Evolutionary conservation across 2,888 invertebrate genomes (phyloP), one percentile per base, ranked within the genome.

Genomic region (Acanthopleura granulata): DNA sequence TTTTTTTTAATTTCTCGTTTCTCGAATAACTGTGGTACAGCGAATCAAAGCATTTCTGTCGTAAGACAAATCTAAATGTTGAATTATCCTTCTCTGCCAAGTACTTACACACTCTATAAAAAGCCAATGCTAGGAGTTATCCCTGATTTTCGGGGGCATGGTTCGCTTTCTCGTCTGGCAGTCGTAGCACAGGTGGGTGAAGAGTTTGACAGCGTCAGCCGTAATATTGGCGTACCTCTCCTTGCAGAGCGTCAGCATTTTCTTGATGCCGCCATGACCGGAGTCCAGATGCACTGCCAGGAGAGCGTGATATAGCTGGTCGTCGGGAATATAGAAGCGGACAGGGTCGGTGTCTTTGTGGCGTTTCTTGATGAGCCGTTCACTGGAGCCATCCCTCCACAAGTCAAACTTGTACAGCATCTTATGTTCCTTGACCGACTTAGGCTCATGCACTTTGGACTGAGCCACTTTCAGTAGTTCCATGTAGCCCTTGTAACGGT

Each of bases 381-480:
- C 57, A n/a, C 6, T 57, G 4, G 57, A 57, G 6, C 57, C 57
- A 12, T 57, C 57, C n/a, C 57, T 18, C 57, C 57, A 57, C 22
- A 57, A 57, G 22, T 57, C 57, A 57, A 57, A 57, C 57, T 57
- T 57, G 57, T 57, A 57, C 57, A 57, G 12, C 57, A 57, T 57
- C 22, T 57, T 57, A 12, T 57, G 57, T 22, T 57, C 57, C 12
- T 57, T 57, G 6, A 57, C 57, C 12, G 57, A 57, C 22, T 57
- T 57, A 4, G 57, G 57, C 18, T n/a, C 57, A 12, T 57, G 57
- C 4, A 57, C 57, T 57, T 57, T 57, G 57, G 57, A 57, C 57
- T 57, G 57, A 1, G 57, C 57, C n/a, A 57, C 57, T 22, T 57
- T 57, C 6, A 57, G 57, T 12, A 57, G 57, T 18, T 22, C 22